Conservation (phyloP, 2,888 invertebrate genomes). For the Dryadula phaetusa region DNA sequence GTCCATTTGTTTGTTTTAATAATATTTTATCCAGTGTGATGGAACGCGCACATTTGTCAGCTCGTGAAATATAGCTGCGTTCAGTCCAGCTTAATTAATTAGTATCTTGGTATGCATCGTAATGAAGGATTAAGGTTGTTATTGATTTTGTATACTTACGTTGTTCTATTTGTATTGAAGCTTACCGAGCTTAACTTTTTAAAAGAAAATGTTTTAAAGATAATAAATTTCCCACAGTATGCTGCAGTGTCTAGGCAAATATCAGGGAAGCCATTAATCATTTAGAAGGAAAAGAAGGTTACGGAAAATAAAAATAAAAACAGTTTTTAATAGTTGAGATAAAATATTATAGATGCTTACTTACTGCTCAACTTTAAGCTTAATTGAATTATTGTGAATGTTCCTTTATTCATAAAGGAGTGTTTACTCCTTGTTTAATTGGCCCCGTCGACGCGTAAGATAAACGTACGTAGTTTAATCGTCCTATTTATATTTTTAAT, state of each 20-base stretch:
- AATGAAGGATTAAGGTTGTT: slow-evolving; percentile 70
- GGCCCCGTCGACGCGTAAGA: no score
- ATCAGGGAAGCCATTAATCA: slow-evolving; percentile 41
- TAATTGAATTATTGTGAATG: not conserved
- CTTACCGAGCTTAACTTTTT: not conserved
- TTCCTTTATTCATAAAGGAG: not conserved
- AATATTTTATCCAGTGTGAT: slow-evolving; percentile 83
- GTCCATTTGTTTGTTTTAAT: slow-evolving; percentile 84
- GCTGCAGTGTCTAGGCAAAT: slow-evolving; percentile 27
- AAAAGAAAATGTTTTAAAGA: slow-evolving; percentile 2
- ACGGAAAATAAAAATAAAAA: slow-evolving; percentile 36
- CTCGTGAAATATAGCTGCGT: slow-evolving; percentile 75
- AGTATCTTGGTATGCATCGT: slow-evolving; percentile 68
- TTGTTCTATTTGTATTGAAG: slow-evolving; percentile 12
- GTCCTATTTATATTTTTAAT: no score
- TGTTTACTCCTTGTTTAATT: no score
- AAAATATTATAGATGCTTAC: slow-evolving; percentile 29
- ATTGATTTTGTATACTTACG: slow-evolving; percentile 51
- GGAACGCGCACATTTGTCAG: slow-evolving; percentile 83
- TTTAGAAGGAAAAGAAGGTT: slow-evolving; percentile 37
- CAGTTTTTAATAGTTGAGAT: slow-evolving; percentile 26
- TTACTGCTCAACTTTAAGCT: not conserved
- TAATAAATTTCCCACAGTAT: slow-evolving; percentile 3
- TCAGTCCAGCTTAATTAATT: slow-evolving; percentile 75
- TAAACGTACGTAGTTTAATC: no score